phyloP scores from a whole-genome alignment of 2,797 vertebrate genomes.

The Etheostoma nigrum region DNA sequence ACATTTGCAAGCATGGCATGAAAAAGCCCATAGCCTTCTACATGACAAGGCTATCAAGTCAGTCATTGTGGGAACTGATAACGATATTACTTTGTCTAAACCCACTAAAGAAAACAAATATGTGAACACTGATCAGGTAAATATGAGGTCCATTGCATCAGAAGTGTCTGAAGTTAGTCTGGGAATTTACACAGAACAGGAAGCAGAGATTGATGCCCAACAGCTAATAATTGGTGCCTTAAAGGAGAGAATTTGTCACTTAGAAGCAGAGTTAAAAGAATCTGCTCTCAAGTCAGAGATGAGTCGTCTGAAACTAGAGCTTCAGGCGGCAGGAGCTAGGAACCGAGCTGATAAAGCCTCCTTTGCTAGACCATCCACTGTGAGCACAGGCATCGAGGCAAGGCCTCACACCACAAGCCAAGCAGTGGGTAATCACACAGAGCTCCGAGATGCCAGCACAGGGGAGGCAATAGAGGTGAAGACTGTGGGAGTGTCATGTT shows the following conservation, averaged over 20 bases:
- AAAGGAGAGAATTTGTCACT: slow-evolving; percentile 89
- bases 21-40: slow-evolving; percentile 46
- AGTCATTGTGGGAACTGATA: slow-evolving; percentile 80
- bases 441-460: slow-evolving; percentile 81
- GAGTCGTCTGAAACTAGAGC: slow-evolving; percentile 92
- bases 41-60: slow-evolving; percentile 75
- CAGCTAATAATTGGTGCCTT: slow-evolving; percentile 90
- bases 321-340: slow-evolving; percentile 90
- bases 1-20: slow-evolving; percentile 71
- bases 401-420: slow-evolving; percentile 84
- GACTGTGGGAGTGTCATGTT: slow-evolving; percentile 86
- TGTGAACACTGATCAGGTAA: slow-evolving; percentile 77
- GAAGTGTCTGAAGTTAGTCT: slow-evolving; percentile 90
- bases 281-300: slow-evolving; percentile 92
- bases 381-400: slow-evolving; percentile 83
- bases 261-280: slow-evolving; percentile 94
- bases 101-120: slow-evolving; percentile 72
- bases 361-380: slow-evolving; percentile 81
- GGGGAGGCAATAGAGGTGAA: slow-evolving; percentile 68
- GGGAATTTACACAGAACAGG: slow-evolving; percentile 85
- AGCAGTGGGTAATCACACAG: slow-evolving; percentile 86
- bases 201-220: slow-evolving; percentile 90
- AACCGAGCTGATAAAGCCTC: slow-evolving; percentile 89
- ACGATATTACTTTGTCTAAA: slow-evolving; percentile 62
- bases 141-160: slow-evolving; percentile 82